Base-by-base conservation (phyloP, 2,888 invertebrate genomes). In the Rotaria magnacalcarata region DNA sequence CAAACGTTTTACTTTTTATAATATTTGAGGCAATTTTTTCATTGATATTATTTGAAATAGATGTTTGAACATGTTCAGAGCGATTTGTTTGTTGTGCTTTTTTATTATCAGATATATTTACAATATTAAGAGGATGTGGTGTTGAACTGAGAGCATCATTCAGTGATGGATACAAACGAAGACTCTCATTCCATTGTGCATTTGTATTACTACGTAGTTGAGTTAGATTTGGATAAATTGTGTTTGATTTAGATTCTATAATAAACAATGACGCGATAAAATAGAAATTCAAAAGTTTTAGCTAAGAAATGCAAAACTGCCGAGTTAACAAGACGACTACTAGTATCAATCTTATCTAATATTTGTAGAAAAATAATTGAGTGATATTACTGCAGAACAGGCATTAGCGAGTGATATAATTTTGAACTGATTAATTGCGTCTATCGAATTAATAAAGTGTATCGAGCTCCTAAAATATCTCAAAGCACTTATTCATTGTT, bases 151-250 rank as follows among this genome's bases (percentile, higher is more conserved):
- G 75, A 80, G 47, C 75, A 80, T 80, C 75, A 47, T 21, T 80
- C 11, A 80, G 7, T n/a, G 75, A 80, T 47, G 75, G 75, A 80
- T 80, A 80, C n/a, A 80, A 47, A 80, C 75, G 75, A 80, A 47
- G 24, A 80, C n/a, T 43, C 3, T 80, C 8, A 47, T 41, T n/a
- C 47, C 75, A 47, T 47, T 41, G 47, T 43, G 10, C 27, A 80
- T 67, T 67, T 27, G 67, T 27, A 67, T 67, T 67, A 2, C 14
- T 16, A 10, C 16, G 47, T 80, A 43, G 47, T 80, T 19, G 47
- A 16, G 10, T 16, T 34, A 67, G 5, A 67, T 67, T 67, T 16
- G 67, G 27, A 67, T 67, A 34, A 34, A 34, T 8, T 24, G 11
- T 16, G 34, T 27, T 27, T 34, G 67, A 67, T 34, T 27, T 27